Conservation (phyloP, 1,140 invertebrate species). For the Bombus confusus region DNA sequence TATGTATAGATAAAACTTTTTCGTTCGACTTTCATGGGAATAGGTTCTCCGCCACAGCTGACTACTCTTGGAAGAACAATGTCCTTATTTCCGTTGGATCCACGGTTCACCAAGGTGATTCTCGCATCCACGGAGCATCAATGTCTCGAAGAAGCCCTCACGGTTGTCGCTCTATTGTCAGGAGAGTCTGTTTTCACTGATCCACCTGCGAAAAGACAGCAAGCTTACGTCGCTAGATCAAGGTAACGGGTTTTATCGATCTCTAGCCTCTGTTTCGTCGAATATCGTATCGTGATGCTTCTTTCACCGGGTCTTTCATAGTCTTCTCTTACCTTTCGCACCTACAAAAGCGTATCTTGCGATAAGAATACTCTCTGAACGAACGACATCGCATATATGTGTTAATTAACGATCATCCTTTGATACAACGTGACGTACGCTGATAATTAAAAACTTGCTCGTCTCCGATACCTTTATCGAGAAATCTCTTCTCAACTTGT, state of each 20-base stretch:
- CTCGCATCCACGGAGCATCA: constrained; percentile 89
- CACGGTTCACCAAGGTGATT: constrained; percentile 93
- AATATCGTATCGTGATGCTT: background rate
- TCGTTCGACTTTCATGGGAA: constrained; percentile 3
- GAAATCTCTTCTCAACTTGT: too few relatives aligned
- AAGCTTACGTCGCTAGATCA: constrained; percentile 73
- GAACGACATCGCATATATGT: too few relatives aligned
- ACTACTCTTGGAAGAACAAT: constrained; percentile 93
- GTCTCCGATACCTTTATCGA: accelerated
- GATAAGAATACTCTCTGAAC: too few relatives aligned
- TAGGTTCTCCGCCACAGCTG: constrained; percentile 84
- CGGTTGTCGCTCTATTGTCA: constrained; percentile 87
- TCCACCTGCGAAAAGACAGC: constrained; percentile 79
- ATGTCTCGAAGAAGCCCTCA: constrained; percentile 93
- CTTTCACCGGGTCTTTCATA: background rate
- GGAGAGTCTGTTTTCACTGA: constrained; percentile 86
- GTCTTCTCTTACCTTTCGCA: background rate
- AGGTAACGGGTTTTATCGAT: constrained; percentile 63
- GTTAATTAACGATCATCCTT: too few relatives aligned
- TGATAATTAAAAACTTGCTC: too few relatives aligned
- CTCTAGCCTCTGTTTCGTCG: background rate
- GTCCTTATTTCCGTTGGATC: constrained; percentile 96
- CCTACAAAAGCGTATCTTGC: too few relatives aligned
- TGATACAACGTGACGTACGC: too few relatives aligned
- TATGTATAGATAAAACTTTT: too few relatives aligned